A percentile compares a stretch with the other conserved stretches of the same genome.
phyloP scores from a whole-genome alignment of 2,888 invertebrate genomes.

The Thalpophila matura region DNA sequence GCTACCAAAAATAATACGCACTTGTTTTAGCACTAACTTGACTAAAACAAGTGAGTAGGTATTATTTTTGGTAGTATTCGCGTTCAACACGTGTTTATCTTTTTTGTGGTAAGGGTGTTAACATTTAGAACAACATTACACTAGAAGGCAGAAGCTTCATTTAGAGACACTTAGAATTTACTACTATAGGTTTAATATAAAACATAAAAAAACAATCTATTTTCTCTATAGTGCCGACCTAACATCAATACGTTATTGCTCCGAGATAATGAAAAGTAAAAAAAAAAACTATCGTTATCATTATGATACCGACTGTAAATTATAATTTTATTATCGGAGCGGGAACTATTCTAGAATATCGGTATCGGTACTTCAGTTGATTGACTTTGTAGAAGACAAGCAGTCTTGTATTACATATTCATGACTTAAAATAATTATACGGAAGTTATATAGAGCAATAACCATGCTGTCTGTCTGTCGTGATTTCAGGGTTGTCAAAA shows the following conservation, averaged over 20 bases:
- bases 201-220: background rate
- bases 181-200: background rate
- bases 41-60: too few relatives aligned
- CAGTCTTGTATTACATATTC: background rate
- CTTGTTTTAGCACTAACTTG: too few relatives aligned
- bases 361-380: too few relatives aligned
- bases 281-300: background rate
- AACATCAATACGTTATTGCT: background rate
- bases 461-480: too few relatives aligned
- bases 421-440: background rate
- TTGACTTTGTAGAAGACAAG: background rate
- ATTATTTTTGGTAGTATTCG: too few relatives aligned
- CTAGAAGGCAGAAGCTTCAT: slow-evolving; percentile 42
- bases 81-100: too few relatives aligned
- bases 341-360: background rate
- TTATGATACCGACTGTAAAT: background rate
- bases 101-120: too few relatives aligned
- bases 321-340: background rate
- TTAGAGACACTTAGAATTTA: slow-evolving; percentile 19
- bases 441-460: too few relatives aligned
- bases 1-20: too few relatives aligned
- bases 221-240: background rate
- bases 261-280: background rate
- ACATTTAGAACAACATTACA: slow-evolving; percentile 33
- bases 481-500: too few relatives aligned